Evolutionary conservation across 2,797 vertebrate genomes (phyloP).

Genomic region (Fistularia commersonii): DNA sequence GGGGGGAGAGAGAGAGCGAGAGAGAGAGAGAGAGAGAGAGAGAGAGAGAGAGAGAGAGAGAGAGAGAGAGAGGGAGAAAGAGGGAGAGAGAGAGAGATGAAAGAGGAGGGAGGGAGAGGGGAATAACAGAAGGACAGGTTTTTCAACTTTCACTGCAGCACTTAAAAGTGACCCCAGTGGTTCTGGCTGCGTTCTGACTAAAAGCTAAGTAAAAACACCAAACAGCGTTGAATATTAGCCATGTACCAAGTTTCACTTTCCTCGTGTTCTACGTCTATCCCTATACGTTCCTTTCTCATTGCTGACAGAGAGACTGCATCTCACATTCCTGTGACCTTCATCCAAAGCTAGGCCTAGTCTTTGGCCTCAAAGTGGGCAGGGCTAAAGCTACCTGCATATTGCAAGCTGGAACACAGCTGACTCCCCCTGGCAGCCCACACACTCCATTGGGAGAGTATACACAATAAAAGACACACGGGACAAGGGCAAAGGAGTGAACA

Average conservation of each 20-base stretch:
- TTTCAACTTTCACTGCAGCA: conserved; percentile 77
- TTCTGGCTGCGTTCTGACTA: conserved; percentile 43
- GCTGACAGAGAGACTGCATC: conserved; percentile 70
- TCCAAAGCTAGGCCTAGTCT: conserved; percentile 69
- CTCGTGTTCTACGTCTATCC: conserved; percentile 36
- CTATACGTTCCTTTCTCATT: conserved; percentile 50
- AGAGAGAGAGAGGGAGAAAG: neutral
- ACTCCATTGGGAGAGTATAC: conserved; percentile 49
- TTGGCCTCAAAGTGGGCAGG: conserved; percentile 60
- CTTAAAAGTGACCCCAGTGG: conserved; percentile 59
- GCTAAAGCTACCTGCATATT: conserved; percentile 66
- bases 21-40: conserved; percentile 40
- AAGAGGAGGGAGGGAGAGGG: conserved; percentile 6
- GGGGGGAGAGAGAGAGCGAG: neutral
- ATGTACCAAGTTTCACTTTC: conserved; percentile 33
- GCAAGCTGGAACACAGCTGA: conserved; percentile 45
- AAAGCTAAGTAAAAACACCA: conserved; percentile 42
- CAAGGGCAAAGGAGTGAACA: conserved; percentile 47
- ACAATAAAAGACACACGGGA: conserved; percentile 38
- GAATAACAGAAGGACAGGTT: conserved; percentile 59
- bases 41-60: conserved; percentile 11
- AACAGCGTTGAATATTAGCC: conserved; percentile 9
- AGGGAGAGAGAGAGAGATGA: conserved; percentile 34
- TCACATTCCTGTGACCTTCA: conserved; percentile 93
- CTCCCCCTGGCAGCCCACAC: conserved; percentile 35